Conservation (phyloP, 2,888 invertebrate species). For the Andrena praecox region DNA sequence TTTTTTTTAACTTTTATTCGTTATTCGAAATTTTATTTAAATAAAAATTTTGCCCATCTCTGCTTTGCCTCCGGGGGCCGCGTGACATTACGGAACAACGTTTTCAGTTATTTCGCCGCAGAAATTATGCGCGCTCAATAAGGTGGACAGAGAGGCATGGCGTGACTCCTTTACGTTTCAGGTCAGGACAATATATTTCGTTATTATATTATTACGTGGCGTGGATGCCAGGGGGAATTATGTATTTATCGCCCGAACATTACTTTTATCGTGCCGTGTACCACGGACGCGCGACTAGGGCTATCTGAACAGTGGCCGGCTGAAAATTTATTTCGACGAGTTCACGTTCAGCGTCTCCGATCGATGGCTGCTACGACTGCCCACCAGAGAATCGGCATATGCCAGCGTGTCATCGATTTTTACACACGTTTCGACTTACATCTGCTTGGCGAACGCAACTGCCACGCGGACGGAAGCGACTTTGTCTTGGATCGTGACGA, state of each 20-base stretch:
- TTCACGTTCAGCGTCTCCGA: slow-evolving; percentile 39
- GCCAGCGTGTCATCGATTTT: slow-evolving; percentile 80
- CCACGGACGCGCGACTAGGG: slow-evolving; percentile 35
- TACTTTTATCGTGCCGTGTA: slow-evolving; percentile 54
- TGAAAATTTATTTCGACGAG: slow-evolving; percentile 53
- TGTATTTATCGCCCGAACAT: slow-evolving; percentile 61
- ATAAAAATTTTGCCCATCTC: no score
- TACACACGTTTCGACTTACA: slow-evolving; percentile 67
- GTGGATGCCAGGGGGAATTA: slow-evolving; percentile 58
- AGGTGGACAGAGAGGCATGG: slow-evolving; percentile 76
- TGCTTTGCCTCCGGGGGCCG: slow-evolving; percentile 30
- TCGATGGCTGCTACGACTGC: slow-evolving; percentile 32
- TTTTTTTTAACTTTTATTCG: no score
- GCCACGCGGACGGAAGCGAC: slow-evolving; percentile 15
- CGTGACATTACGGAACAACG: slow-evolving; percentile 29
- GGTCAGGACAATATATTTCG: slow-evolving; percentile 83
- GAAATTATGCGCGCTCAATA: slow-evolving; percentile 75
- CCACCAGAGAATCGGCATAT: slow-evolving; percentile 72
- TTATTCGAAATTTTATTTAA: no score
- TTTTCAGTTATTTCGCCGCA: slow-evolving; percentile 54
- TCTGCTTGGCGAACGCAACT: slow-evolving; percentile 66
- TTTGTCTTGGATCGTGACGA: slow-evolving; percentile 18
- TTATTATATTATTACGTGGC: slow-evolving; percentile 80
- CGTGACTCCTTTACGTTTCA: slow-evolving; percentile 82
- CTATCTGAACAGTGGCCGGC: slow-evolving; percentile 44